phyloP scores from a whole-genome alignment of 2,888 invertebrate genomes.

The Andrena chrysosceles region DNA sequence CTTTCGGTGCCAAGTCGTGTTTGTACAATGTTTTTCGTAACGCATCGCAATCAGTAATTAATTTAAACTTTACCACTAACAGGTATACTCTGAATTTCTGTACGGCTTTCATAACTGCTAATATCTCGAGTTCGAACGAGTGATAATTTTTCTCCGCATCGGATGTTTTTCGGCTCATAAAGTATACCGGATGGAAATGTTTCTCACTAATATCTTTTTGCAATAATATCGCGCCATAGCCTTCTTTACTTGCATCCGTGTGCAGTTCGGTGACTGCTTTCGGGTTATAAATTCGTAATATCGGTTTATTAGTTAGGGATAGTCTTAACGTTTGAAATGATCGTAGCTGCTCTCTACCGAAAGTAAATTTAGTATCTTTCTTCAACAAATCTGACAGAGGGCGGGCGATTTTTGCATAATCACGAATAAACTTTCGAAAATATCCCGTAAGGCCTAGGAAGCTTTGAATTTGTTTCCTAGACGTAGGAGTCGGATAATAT shows the following conservation, averaged over 20 bases:
- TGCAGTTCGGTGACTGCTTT: conserved; percentile 15
- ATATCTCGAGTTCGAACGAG: conserved; percentile 68
- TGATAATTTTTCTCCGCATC: conserved; percentile 68
- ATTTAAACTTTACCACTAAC: conserved; percentile 67
- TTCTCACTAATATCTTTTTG: conserved; percentile 33
- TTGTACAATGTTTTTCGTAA: neutral
- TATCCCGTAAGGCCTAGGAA: conserved; percentile 13
- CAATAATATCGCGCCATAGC: conserved; percentile 37
- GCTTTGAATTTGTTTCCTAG: conserved; percentile 17
- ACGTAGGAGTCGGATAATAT: conserved; percentile 20
- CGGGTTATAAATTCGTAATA: conserved; percentile 21
- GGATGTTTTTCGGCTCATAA: conserved; percentile 66
- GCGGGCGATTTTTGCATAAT: conserved; percentile 31
- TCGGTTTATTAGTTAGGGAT: neutral
- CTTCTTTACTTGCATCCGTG: too few species aligned
- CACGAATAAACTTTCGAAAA: conserved; percentile 24
- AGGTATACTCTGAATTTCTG: conserved; percentile 68
- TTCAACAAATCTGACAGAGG: conserved; percentile 26
- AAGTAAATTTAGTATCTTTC: neutral
- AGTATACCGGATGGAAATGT: conserved; percentile 6
- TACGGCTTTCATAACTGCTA: conserved; percentile 72
- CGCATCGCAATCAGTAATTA: conserved; percentile 65
- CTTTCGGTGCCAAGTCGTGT: neutral
- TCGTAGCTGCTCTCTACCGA: neutral
- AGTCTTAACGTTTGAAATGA: conserved; percentile 12